Conservation (phyloP, 2,888 invertebrate genomes). For the Eulithis testata region DNA sequence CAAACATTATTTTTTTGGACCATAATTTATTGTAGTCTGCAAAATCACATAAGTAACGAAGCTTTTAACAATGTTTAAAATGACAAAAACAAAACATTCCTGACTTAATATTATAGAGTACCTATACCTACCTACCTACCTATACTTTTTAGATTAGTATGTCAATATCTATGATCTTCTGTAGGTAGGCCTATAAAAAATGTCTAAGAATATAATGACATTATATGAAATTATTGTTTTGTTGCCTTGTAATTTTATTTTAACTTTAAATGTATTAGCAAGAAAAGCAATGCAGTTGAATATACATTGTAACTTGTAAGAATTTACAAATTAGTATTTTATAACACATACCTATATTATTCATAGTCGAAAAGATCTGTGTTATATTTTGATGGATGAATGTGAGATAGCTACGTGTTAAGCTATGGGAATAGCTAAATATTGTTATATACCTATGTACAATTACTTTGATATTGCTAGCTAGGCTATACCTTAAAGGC, state of each 20-base stretch:
- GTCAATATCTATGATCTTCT: no score
- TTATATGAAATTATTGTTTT: not conserved
- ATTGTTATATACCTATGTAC: not conserved
- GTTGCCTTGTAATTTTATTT: constrained; percentile 1
- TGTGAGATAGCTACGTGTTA: not conserved
- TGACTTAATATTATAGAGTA: no score
- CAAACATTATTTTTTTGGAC: no score
- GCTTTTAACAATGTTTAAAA: no score
- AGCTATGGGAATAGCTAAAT: constrained; percentile 6
- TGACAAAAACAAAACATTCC: no score
- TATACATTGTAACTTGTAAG: not conserved
- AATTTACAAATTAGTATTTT: constrained; percentile 2
- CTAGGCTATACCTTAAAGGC: not conserved
- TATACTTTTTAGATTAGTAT: no score
- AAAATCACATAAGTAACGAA: no score
- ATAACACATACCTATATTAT: not conserved
- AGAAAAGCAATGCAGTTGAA: constrained; percentile 9
- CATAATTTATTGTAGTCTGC: no score
- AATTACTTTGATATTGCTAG: not conserved
- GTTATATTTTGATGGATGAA: constrained; percentile 4
- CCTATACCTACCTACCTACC: no score
- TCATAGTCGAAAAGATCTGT: constrained; percentile 7
- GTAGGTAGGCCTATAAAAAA: no score
- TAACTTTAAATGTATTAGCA: constrained; percentile 6
- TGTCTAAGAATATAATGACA: no score